A percentile compares a stretch with the other conserved stretches of the same genome.
phyloP scores from a whole-genome alignment of 2,113 vertebrate species.

The Taxidea taxus region DNA sequence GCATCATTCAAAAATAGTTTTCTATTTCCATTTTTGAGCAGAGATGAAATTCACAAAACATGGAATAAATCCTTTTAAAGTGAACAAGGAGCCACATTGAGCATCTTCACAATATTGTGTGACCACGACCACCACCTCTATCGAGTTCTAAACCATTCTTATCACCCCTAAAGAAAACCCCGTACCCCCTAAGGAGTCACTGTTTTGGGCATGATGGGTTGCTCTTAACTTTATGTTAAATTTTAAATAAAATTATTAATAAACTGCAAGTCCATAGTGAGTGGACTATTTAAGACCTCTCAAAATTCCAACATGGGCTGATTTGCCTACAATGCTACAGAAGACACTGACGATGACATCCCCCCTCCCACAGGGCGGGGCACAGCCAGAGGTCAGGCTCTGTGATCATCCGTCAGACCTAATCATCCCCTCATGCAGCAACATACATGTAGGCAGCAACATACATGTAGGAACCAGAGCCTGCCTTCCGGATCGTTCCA shows the following conservation, averaged over 20 bases:
- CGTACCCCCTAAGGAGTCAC: fast-evolving
- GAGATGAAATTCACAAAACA: neutral
- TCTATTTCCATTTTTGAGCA: neutral
- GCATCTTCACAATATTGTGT: fast-evolving
- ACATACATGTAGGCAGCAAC: too few relatives aligned
- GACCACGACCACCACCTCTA: fast-evolving
- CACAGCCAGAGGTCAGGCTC: neutral
- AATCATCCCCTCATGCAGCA: fast-evolving
- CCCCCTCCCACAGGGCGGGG: neutral
- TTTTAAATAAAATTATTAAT: neutral
- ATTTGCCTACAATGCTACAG: fast-evolving
- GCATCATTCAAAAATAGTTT: neutral
- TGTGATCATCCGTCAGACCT: fast-evolving
- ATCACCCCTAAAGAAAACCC: neutral
- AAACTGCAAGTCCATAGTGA: neutral
- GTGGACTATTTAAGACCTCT: neutral
- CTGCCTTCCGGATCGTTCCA: neutral
- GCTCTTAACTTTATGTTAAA: neutral
- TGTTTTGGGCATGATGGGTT: neutral
- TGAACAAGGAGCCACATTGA: fast-evolving
- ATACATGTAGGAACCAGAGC: neutral
- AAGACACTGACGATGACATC: fast-evolving
- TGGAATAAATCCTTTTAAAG: neutral
- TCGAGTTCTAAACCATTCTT: neutral
- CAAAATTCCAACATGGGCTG: neutral